Evolutionary conservation across 2,113 vertebrate genomes (phyloP), one percentile per base, ranked within the genome.

Genomic region (Phycodurus eques): DNA sequence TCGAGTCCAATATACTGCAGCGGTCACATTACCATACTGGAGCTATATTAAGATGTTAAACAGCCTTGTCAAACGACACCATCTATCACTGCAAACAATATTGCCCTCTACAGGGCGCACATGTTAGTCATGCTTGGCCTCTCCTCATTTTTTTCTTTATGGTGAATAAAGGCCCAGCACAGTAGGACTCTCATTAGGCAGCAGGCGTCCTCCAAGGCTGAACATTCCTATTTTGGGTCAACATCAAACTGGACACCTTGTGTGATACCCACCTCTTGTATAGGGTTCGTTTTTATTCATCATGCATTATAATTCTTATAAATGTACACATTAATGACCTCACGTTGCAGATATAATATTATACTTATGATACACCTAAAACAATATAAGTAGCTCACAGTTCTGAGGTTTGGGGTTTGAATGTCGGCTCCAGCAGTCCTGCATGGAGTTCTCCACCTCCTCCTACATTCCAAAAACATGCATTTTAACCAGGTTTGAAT

Each of bases 41-140:
- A 19, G 57, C 73, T 74, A 75, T 68, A 82, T 78, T 53, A 80
- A 77, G 68, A 66, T 71, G 46, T 73, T 78, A 46, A 81, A 80
- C 35, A 76, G 67, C 71, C 77, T 70, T 44, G 71, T 78, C 67
- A 84, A 71, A 81, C 39, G 19, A 15, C 44, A 82, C 57, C 27
- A 66, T 74, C 53, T 47, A 35, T 78, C 70, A 46, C 53, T 66
- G 77, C 67, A 88, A 86, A 82, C 91, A 92, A 92, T 87, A 84
- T 85, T 88, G 90, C 91, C 91, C 89, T 88, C 92, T 92, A 87
- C 87, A 92, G 92, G 90, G 79, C 85, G 73, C 33, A 82, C 73
- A 70, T 49, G 81, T 86, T 87, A 80, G 82, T 80, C 87, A 89
- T 64, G 87, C 75, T 79, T 79, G n/a, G 77, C 74, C 79, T 74